A percentile compares a stretch with the other conserved stretches of the same genome.
Evolutionary conservation across 1,140 invertebrate genomes (phyloP).

Genomic region (Physella acuta): DNA sequence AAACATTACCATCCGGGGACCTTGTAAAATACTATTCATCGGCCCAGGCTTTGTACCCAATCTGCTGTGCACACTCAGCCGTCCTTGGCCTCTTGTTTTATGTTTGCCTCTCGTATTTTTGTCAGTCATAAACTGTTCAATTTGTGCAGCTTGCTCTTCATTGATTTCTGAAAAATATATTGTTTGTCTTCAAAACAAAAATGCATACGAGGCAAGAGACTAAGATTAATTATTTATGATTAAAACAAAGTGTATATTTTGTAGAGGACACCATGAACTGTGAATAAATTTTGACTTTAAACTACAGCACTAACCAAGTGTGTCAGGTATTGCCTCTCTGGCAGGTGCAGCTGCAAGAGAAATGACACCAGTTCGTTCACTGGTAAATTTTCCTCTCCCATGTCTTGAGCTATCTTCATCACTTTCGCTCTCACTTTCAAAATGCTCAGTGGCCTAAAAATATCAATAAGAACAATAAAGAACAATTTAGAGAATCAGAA

Average conservation of each 20-base stretch:
- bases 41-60: constrained; percentile 5
- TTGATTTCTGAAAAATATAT: constrained; percentile 16
- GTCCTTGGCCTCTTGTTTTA: neutral
- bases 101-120: constrained; percentile 5
- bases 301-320: constrained; percentile 17
- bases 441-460: neutral
- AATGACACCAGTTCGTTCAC: constrained; percentile 23
- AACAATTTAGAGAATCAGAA: too few relatives aligned
- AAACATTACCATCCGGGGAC: neutral
- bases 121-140: constrained; percentile 12
- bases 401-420: constrained; percentile 21
- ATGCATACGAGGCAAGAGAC: too few relatives aligned
- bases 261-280: too few relatives aligned
- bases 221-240: too few relatives aligned
- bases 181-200: neutral
- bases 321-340: constrained; percentile 19
- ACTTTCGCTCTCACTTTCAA: constrained; percentile 23
- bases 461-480: neutral
- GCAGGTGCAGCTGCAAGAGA: neutral
- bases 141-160: constrained; percentile 23
- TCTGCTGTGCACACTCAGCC: constrained; percentile 16
- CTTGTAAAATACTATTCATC: neutral
- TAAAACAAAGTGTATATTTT: too few relatives aligned
- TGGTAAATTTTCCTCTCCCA: constrained; percentile 20
- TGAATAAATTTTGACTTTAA: too few relatives aligned